Evolutionary conservation across 2,797 vertebrate species (phyloP).

Genomic region (Peromyscus aztecus): DNA sequence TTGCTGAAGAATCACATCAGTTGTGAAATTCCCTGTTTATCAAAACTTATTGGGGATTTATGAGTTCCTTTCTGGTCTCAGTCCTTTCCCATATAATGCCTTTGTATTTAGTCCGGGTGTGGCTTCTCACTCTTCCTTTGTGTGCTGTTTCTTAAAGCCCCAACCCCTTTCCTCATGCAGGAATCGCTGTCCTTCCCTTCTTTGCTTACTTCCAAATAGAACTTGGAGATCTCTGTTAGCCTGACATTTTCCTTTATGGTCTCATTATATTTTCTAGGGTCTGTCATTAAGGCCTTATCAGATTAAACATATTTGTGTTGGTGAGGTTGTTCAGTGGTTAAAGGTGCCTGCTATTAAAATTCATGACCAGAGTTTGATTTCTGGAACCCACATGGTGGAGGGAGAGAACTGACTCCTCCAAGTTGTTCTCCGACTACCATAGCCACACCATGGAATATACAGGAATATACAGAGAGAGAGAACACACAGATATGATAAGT

Average conservation of each 20-base stretch:
- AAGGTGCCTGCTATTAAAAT: too few species aligned
- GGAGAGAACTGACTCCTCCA: not conserved
- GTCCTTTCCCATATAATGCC: not conserved
- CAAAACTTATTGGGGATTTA: not conserved
- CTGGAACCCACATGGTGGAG: not conserved
- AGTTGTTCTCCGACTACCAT: not conserved
- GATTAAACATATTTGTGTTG: not conserved
- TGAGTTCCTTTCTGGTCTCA: not conserved
- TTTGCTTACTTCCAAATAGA: not conserved
- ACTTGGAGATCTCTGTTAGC: not conserved
- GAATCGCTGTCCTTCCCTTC: not conserved
- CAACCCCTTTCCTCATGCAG: not conserved
- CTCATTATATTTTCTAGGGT: not conserved
- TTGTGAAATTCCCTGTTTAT: not conserved
- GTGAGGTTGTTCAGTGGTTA: not conserved
- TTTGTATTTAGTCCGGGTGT: not conserved
- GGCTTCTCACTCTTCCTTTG: not conserved
- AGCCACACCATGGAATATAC: too few species aligned
- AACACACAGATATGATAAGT: not conserved
- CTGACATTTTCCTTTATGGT: not conserved
- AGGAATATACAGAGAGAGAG: accelerated
- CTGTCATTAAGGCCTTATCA: not conserved
- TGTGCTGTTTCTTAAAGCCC: not conserved
- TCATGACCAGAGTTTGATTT: not conserved
- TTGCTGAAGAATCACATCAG: not conserved